These are phyloP conservation scores for Salticus scenicus DNA, from an alignment of 2,888 invertebrate genomes.

Conservation along the genomic window DNA sequence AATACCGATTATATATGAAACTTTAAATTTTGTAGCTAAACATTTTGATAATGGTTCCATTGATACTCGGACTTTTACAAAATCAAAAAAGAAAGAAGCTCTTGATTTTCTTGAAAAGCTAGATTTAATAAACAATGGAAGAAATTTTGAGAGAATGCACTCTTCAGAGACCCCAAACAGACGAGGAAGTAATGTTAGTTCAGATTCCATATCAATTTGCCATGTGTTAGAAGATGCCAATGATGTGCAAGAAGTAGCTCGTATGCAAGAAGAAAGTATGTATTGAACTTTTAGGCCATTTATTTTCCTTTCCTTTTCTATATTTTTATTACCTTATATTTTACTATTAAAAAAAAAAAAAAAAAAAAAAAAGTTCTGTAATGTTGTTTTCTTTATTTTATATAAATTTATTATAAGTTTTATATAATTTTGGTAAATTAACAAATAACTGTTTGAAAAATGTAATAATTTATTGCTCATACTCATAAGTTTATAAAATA, in stretches of 20 bases:
- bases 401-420: not conserved
- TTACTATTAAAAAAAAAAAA: not conserved
- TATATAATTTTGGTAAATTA: too few relatives aligned
- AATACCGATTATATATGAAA: too few relatives aligned
- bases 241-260: conserved; percentile 76
- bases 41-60: conserved; percentile 68
- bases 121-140: conserved; percentile 32
- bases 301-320: too few relatives aligned
- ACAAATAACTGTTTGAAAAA: too few relatives aligned
- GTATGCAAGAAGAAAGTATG: conserved; percentile 76
- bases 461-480: too few relatives aligned
- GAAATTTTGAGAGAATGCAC: not conserved
- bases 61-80: conserved; percentile 76
- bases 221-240: conserved; percentile 74
- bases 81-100: conserved; percentile 74
- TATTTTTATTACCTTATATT: too few relatives aligned
- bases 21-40: conserved; percentile 46
- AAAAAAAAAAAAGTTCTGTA: too few relatives aligned
- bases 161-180: conserved; percentile 9
- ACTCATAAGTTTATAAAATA: too few relatives aligned
- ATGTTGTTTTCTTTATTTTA: not conserved
- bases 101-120: conserved; percentile 45
- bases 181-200: conserved; percentile 54
- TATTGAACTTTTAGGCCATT: conserved; percentile 8
- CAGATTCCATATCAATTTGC: conserved; percentile 47